Evolutionary conservation across 1,140 invertebrate species (phyloP), one percentile per base, ranked within the genome.

Genomic region (Acromyrmex charruanus): DNA sequence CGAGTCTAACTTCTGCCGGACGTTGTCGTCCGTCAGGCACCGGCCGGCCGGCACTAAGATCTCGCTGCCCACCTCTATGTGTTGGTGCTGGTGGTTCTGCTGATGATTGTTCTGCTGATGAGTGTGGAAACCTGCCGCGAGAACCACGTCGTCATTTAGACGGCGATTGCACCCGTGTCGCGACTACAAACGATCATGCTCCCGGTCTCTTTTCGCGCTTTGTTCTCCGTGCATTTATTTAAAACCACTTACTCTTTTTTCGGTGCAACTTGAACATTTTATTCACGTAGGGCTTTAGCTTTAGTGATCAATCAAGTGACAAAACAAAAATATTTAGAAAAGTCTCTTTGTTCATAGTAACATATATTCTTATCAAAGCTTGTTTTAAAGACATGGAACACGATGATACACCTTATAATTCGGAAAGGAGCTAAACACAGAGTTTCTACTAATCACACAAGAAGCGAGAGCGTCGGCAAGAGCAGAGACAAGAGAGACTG

Each of bases 21-120:
- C 94, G 87, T 94, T 94, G 91, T 95, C 94, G 77, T 95, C 94
- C 16, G 90, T 95, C 35, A 92, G 61, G 65, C 92, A 90, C 4
- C 91, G 90, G 14, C 88, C 92, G 4, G 93, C 86, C 12, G 94
- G 91, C 51, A 94, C 80, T 31, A 95, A 90, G 77, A 94, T 95
- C 88, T 95, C 95, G 85, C 94, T 95, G 59, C 95, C 95, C 25
- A 95, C 94, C 87, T 95, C 95, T 89, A 95, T 95, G 87, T 94
- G 88, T 86, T 93, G 92, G 18, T 92, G 92, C 77, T 92, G 91
- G 63, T 91, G 87, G 71, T 87, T 87, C 65, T 85, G 91, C 71
- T 91, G 88, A 77, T 88, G 88, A 87, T 86, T 85, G 55, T 88
- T 66, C 35, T 77, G 86, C 66, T 77, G 86, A 28, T 84, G 86